Base-by-base conservation (phyloP, 30 jellyfish, hydroid and myxozoan species). In the Catostylus mosaicus region DNA sequence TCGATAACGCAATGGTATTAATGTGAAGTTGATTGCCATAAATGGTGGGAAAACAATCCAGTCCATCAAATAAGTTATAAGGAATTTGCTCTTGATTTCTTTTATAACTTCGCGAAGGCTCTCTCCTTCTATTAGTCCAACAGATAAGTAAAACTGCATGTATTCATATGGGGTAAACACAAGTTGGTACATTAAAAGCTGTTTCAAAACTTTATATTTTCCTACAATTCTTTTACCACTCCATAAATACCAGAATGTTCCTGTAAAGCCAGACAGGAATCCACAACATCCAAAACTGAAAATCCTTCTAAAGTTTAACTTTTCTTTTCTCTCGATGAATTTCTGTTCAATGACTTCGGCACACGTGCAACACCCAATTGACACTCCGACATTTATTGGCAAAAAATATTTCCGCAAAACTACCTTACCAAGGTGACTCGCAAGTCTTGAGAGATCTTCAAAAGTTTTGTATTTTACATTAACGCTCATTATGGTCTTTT, bases 311-410 rank as follows among this genome's bases (percentile, higher is more conserved):
- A 62, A 37, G 67, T 67, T 67, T 24, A 80, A 26, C 3, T 52
- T 45, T 32, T 67, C 60, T 35, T 40, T 46, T 35, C 66, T 34
- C 56, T 80, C 90, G 30, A 80, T 48, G 4, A 80, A 14, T 31
- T 80, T 80, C 78, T 80, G 90, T 63, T 80, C 90, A 31, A 80
- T 80, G n/a, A 80, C 38, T 30, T 80, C 90, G 0, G 90, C 90
- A 30, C 90, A 80, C 34, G 90, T 80, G 77, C 90, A 67, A 23
- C 90, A 80, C 43, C 84, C 90, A 24, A 80, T 33, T 24, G 90
- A 80, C 5, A 80, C 90, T 14, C 76, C 78, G 10, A 72, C 47
- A 59, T 80, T 80, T 51, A 80, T 60, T 3, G 77, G 77, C 52
- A 80, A 57, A 24, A 80, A 35, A 31, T 66, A 51, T 80, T 50